phyloP scores from a whole-genome alignment of 2,113 vertebrate genomes.

The Entelurus aequoreus region DNA sequence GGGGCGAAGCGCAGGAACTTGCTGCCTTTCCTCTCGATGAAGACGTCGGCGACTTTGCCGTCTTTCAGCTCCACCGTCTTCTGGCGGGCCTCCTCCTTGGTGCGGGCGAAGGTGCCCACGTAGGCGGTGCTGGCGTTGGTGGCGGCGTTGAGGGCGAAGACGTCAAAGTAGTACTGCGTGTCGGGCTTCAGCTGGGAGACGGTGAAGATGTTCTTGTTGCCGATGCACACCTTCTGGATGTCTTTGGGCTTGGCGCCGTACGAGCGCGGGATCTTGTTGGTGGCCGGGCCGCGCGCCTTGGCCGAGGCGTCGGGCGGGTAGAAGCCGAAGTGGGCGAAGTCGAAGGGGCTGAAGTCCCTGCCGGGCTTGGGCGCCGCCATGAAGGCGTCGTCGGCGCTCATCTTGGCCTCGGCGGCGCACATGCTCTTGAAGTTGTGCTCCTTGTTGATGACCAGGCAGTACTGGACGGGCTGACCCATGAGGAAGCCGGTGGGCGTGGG shows the following conservation, averaged over 20 bases:
- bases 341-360: slow-evolving; percentile 92
- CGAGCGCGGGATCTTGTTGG: slow-evolving; percentile 74
- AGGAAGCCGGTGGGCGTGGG: slow-evolving; percentile 85
- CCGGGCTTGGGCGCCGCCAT: slow-evolving; percentile 91
- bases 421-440: slow-evolving; percentile 99
- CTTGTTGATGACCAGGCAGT: slow-evolving; percentile 93
- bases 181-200: slow-evolving; percentile 90
- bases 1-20: slow-evolving; percentile 92
- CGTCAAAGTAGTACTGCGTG: slow-evolving; percentile 95
- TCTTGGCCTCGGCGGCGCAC: slow-evolving; percentile 89
- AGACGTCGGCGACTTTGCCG: slow-evolving; percentile 86
- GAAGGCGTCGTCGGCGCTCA: slow-evolving; percentile 81
- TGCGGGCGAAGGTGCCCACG: slow-evolving; percentile 91
- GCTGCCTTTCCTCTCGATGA: slow-evolving; percentile 86
- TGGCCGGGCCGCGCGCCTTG: slow-evolving; percentile 73
- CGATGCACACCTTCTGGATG: slow-evolving; percentile 86
- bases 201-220: slow-evolving; percentile 94
- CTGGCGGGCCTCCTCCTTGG: slow-evolving; percentile 89
- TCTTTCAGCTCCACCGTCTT: slow-evolving; percentile 92
- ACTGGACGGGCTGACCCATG: slow-evolving; percentile 86
- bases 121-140: slow-evolving; percentile 93
- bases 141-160: slow-evolving; percentile 84
- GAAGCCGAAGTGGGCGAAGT: slow-evolving; percentile 95
- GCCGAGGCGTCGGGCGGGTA: slow-evolving; percentile 72
- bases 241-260: slow-evolving; percentile 75